phyloP scores from a whole-genome alignment of 2,113 vertebrate genomes.

The Furnarius figulus region DNA sequence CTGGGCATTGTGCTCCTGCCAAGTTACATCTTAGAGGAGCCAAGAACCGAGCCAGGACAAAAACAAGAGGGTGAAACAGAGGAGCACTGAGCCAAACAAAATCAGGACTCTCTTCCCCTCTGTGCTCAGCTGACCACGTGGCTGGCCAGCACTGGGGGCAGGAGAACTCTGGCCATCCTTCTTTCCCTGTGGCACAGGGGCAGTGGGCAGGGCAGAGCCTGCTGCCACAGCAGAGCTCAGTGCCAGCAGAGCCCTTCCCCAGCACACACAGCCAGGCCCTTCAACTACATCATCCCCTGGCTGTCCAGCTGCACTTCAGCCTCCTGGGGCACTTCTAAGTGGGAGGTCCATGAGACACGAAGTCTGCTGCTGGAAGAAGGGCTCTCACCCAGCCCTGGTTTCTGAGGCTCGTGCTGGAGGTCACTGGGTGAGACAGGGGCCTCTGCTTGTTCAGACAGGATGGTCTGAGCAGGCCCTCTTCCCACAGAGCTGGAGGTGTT shows the following conservation, averaged over 20 bases:
- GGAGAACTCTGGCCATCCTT: neutral
- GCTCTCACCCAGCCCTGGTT: neutral
- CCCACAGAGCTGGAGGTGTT: neutral
- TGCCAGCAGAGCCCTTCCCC: fast-evolving
- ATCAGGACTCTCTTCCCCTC: neutral
- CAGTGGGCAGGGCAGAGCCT: neutral
- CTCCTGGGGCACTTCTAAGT: neutral
- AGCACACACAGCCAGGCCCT: neutral
- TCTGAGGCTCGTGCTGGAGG: neutral
- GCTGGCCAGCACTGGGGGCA: neutral
- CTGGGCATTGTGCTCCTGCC: constrained; percentile 43
- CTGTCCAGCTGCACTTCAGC: neutral
- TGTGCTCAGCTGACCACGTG: neutral
- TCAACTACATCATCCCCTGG: neutral
- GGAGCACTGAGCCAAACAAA: neutral
- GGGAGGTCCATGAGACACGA: neutral
- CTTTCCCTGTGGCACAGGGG: neutral
- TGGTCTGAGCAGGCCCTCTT: neutral
- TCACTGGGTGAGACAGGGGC: neutral
- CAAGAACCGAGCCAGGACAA: constrained; percentile 24
- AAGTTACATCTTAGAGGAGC: constrained; percentile 6
- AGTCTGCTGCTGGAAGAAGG: neutral
- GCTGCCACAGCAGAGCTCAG: neutral
- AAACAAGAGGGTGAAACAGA: constrained; percentile 7
- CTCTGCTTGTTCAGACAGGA: neutral